Percentiles rank a stretch among this genome's conserved stretches.
These are phyloP conservation scores for Aurelia aurita DNA, from an alignment of 30 jellyfish, hydroid and myxozoan genomes.

Conservation along the genomic window DNA sequence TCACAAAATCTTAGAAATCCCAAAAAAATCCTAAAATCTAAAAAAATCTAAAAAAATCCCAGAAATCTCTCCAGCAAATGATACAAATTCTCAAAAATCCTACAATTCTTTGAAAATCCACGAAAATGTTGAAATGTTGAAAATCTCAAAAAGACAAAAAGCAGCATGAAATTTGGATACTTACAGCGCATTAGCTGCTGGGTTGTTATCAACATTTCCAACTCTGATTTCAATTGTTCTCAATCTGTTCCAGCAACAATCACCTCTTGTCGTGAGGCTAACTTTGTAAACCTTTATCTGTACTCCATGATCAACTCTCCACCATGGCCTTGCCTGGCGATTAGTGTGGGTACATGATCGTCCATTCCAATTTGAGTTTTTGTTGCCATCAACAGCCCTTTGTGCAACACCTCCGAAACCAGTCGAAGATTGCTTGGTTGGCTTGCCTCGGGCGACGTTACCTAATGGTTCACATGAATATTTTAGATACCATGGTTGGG, in stretches of 20 bases:
- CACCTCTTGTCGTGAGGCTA: slow-evolving; percentile 46
- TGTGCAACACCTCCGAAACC: slow-evolving; percentile 65
- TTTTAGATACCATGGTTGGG: no score
- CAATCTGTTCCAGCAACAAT: slow-evolving; percentile 69
- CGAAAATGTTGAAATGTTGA: no score
- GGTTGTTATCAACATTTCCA: slow-evolving; percentile 44
- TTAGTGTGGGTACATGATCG: slow-evolving; percentile 67
- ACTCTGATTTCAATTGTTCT: slow-evolving; percentile 49
- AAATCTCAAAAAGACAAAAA: no score
- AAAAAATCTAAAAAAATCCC: no score
- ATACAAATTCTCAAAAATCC: no score
- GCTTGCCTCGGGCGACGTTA: slow-evolving; percentile 70
- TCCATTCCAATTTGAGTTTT: slow-evolving; percentile 44
- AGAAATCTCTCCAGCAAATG: no score
- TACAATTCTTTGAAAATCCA: no score
- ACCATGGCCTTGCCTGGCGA: slow-evolving; percentile 55
- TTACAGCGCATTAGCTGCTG: slow-evolving; percentile 37
- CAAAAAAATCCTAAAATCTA: no score
- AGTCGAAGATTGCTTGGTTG: slow-evolving; percentile 68
- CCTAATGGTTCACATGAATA: slow-evolving; percentile 2
- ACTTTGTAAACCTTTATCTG: slow-evolving; percentile 40
- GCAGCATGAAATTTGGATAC: background rate
- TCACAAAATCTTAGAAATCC: no score
- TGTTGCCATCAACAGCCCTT: slow-evolving; percentile 76
- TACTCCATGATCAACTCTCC: slow-evolving; percentile 71